These are phyloP conservation scores for Toxostoma redivivum DNA, from an alignment of 2,113 vertebrate species.

Conservation along the genomic window DNA sequence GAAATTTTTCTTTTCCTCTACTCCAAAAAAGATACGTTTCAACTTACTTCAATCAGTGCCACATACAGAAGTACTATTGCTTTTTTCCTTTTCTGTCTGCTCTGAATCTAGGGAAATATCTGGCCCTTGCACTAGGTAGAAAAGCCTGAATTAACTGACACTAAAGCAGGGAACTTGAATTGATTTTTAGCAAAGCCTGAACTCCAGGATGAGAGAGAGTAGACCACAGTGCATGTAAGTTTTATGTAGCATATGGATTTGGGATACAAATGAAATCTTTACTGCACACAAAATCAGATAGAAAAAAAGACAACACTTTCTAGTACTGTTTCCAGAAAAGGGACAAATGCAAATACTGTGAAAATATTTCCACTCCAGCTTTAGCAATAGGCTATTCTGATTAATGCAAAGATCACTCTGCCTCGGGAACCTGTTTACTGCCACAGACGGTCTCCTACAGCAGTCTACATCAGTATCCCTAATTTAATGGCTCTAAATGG, in stretches of 20 bases:
- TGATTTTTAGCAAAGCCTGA: not conserved
- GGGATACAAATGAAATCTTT: not conserved
- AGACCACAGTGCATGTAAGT: not conserved
- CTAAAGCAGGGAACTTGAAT: not conserved
- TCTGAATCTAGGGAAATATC: not conserved
- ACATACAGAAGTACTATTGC: not conserved
- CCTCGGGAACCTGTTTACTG: not conserved
- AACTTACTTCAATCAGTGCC: not conserved
- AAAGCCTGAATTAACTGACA: not conserved
- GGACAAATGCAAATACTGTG: not conserved
- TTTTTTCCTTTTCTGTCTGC: not conserved
- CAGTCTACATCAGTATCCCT: rapidly evolving
- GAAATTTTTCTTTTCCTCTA: not conserved
- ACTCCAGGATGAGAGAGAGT: not conserved
- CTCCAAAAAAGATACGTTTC: not conserved
- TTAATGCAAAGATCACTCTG: not conserved
- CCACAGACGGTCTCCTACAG: not conserved
- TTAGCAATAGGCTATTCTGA: not conserved
- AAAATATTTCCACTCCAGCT: not conserved
- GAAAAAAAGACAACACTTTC: not conserved
- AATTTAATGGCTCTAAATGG: not conserved
- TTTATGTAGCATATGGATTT: not conserved
- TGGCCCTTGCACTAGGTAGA: not conserved
- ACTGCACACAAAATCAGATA: not conserved
- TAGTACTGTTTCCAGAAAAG: not conserved